Evolutionary conservation across 2,797 vertebrate species (phyloP), one percentile per base, ranked within the genome.

Genomic region (Sebastes goodei): DNA sequence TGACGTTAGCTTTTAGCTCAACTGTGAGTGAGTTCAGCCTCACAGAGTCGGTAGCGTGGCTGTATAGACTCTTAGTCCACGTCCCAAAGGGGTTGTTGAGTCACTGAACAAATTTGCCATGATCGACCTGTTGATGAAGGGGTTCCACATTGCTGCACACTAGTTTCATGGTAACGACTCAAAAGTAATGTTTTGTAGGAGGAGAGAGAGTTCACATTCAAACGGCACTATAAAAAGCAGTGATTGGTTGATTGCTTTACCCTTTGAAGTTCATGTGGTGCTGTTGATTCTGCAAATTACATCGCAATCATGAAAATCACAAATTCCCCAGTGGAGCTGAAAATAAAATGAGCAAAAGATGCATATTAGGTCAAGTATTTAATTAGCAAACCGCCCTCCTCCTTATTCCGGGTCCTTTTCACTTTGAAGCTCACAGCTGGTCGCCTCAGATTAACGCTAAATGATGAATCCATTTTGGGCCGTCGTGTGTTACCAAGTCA

Each of bases 281-380:
- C 64, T 67, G 82, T 78, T 90, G 82, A 87, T 80, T 87, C 68
- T 60, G 77, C 68, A 79, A 85, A 85, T 88, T 63, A 61, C 69
- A 68, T 38, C 0, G 77, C 75, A 87, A 86, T 83, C 83, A 86
- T 27, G 64, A 79, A 92, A 83, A 89, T 80, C 66, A 72, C 46
- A 65, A 68, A 86, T 70, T 86, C 67, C 46, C 82, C 55, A 21
- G 42, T n/a, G 81, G 86, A 79, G 71, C 64, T 71, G 75, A 73
- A 87, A 89, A 79, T 64, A 74, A 92, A 88, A 81, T 59, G 83
- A 84, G 78, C 73, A 71, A 78, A 83, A 74, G 78, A 85, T 74
- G 65, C 81, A 80, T 92, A 92, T 88, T 69, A 87, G 93, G 91
- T 94, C 90, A 93, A 92, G 93, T 89, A 76, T 92, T 92, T 94